Evolutionary conservation across 2,113 vertebrate genomes (phyloP), one percentile per base, ranked within the genome.

Genomic region (Epinephelus fuscoguttatus): DNA sequence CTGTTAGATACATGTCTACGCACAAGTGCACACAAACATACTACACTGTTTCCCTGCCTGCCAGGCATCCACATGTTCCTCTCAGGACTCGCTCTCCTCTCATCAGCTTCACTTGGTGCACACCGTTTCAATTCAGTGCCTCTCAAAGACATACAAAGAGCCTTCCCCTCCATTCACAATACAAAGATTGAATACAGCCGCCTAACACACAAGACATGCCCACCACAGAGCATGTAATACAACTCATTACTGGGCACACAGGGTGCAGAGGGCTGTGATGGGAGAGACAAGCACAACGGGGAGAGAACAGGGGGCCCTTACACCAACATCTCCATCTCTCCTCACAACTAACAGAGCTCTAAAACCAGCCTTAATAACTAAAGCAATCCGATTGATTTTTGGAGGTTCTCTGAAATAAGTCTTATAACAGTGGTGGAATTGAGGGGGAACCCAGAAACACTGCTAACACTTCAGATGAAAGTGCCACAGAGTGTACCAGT

Each of bases 201-300:
- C 70, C 66, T 30, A 92, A 89, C 85, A 89, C 85, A 88, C 89
- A 86, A 88, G 92, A 91, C 92, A 87, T 82, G 89, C 90, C 91
- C 88, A 91, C 92, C 91, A 85, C 93, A 89, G 92, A 92, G 91
- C 92, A 91, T 93, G 92, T 91, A 94, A 95, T 91, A 88, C 89
- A 91, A 88, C 88, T 93, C 92, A 92, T 94, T 94, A 94, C 91
- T 69, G 92, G 86, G 80, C 86, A 79, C 73, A 63, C 78, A 78
- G 92, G 85, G 84, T 84, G 86, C 78, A 84, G 71, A 84, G 84
- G 90, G 72, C 87, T 87, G 91, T 73, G 84, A 93, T 90, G 87
- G 84, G 89, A 83, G 85, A 90, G 91, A 88, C 79, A 78, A 79
- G 84, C 81, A 83, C 84, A 80, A 78, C 50, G 4, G 74, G 70